Percentiles rank a stretch among this genome's conserved stretches.
These are phyloP conservation scores for Rachycentron canadum DNA, from an alignment of 2,797 vertebrate species.

Conservation along the genomic window DNA sequence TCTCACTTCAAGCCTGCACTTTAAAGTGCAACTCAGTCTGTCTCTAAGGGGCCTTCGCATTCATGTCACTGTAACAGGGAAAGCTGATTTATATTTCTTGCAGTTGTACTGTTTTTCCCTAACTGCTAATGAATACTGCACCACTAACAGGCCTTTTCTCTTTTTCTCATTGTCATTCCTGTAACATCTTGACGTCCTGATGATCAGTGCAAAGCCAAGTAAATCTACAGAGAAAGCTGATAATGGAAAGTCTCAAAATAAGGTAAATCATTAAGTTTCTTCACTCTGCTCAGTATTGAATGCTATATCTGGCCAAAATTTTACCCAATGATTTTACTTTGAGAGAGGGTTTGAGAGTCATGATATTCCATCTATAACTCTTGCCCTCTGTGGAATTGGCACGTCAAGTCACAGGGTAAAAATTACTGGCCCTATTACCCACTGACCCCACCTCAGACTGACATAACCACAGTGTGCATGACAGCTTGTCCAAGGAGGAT, in stretches of 20 bases:
- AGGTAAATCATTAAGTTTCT: constrained; percentile 67
- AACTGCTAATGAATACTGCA: constrained; percentile 1
- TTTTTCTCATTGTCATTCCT: constrained; percentile 10
- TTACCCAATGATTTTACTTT: neutral
- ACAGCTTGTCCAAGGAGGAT: constrained; percentile 4
- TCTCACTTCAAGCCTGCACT: constrained; percentile 1
- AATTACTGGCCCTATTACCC: constrained; percentile 29
- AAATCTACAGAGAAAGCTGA: constrained; percentile 59
- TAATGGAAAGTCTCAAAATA: constrained; percentile 63
- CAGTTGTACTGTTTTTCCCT: neutral
- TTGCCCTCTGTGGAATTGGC: constrained; percentile 21
- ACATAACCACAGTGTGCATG: constrained; percentile 13
- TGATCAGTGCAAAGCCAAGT: constrained; percentile 63
- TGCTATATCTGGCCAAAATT: neutral
- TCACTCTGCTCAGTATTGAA: neutral
- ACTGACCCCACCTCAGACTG: constrained; percentile 26
- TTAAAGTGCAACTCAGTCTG: constrained; percentile 19
- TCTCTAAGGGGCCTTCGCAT: neutral
- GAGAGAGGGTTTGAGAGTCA: constrained; percentile 6
- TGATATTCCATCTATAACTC: constrained; percentile 12
- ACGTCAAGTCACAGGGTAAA: constrained; percentile 7
- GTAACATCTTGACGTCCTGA: neutral
- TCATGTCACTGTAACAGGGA: constrained; percentile 1
- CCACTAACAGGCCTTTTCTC: constrained; percentile 26
- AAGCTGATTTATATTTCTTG: neutral